A percentile compares a stretch with the other conserved stretches of the same genome.
Evolutionary conservation across 1,140 invertebrate species (phyloP).

Genomic region (Orchesella cincta): DNA sequence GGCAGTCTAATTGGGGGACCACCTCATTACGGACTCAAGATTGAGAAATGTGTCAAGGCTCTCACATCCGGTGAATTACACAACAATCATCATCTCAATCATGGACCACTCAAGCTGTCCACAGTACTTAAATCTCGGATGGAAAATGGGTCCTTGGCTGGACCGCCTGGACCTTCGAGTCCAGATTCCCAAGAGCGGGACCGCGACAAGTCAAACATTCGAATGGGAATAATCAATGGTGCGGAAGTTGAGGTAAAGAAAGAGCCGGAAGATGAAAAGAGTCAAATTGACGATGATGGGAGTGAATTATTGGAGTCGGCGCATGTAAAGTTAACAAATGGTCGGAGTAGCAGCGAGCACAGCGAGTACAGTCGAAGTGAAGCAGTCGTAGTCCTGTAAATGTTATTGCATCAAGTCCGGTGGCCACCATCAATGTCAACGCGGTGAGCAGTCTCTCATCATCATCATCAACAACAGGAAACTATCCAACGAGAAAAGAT

Average conservation of each 20-base stretch:
- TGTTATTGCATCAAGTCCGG: constrained; percentile 7
- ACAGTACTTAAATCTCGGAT: constrained; percentile 31
- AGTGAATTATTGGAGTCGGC: no score
- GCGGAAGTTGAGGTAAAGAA: neutral
- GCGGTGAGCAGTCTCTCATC: neutral
- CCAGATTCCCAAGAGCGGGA: neutral
- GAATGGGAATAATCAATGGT: neutral
- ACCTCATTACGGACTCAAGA: constrained; percentile 5
- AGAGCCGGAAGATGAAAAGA: no score
- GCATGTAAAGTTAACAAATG: no score
- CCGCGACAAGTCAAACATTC: neutral
- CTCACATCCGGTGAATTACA: neutral
- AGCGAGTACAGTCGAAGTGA: constrained; percentile 22
- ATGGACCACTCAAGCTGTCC: constrained; percentile 32
- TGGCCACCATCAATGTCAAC: constrained; percentile 15
- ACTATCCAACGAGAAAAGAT: constrained; percentile 10
- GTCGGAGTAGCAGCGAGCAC: neutral
- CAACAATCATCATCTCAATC: neutral
- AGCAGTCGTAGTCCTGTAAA: constrained; percentile 16
- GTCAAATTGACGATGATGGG: no score
- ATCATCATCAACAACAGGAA: neutral
- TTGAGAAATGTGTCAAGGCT: constrained; percentile 24
- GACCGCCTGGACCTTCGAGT: neutral
- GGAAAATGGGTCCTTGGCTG: neutral
- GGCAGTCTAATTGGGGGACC: neutral